Conservation (phyloP, 2,797 vertebrate genomes). For the Alca torda region DNA sequence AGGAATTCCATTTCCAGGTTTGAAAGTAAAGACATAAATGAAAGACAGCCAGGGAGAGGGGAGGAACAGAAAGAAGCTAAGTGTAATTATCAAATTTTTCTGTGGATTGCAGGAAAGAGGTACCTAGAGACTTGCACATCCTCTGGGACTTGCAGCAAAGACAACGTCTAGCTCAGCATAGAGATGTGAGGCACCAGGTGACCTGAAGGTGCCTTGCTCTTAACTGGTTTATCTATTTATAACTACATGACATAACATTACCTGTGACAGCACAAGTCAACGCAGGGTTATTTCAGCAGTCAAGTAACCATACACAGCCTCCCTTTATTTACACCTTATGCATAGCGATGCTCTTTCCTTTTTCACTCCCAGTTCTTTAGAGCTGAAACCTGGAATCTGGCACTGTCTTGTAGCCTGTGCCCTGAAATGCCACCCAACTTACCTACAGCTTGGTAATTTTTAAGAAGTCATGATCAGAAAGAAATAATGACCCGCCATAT, state of each 20-base stretch:
- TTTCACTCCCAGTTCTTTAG: not conserved
- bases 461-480: not conserved
- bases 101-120: not conserved
- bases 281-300: not conserved
- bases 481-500: not conserved
- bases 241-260: constrained; percentile 20
- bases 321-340: not conserved
- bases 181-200: constrained; percentile 33
- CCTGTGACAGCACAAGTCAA: constrained; percentile 33
- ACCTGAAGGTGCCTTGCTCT: constrained; percentile 11
- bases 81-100: not conserved
- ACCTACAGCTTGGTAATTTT: not conserved
- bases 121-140: not conserved
- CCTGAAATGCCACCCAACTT: not conserved
- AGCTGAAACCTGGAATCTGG: not conserved
- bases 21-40: not conserved
- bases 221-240: constrained; percentile 53
- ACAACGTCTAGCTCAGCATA: constrained; percentile 1
- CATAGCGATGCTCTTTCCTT: not conserved
- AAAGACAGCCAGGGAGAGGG: not conserved
- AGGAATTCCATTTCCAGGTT: not conserved
- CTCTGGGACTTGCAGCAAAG: not conserved
- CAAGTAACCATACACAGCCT: not conserved
- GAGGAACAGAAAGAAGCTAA: not conserved
- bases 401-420: not conserved